Conservation (phyloP, 1,140 invertebrate genomes). For the Tachypleus tridentatus region DNA sequence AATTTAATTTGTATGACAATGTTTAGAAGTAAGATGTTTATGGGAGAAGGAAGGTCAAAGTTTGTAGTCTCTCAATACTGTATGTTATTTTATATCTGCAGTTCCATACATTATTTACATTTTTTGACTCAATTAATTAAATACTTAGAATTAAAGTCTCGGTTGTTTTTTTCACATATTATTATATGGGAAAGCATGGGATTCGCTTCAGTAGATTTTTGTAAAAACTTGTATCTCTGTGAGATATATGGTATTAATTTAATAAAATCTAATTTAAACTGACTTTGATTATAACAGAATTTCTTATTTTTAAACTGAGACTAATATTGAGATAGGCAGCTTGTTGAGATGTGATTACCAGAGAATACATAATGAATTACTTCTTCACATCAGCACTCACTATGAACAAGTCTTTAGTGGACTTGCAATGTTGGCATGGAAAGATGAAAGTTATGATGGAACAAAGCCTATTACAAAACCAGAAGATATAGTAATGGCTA, state of each 20-base stretch:
- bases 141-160: conserved; percentile 2
- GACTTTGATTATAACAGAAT: no score
- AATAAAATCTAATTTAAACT: no score
- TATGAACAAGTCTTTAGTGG: conserved; percentile 34
- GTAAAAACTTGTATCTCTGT: no score
- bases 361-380: conserved; percentile 33
- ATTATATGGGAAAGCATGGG: no score
- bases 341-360: conserved; percentile 32
- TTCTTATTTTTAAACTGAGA: conserved; percentile 26
- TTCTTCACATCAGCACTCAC: conserved; percentile 32
- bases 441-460: conserved; percentile 28
- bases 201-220: no score
- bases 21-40: conserved; percentile 1
- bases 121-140: neutral
- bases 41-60: neutral
- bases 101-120: no score
- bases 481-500: conserved; percentile 28
- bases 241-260: no score
- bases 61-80: neutral
- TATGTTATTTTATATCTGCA: no score
- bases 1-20: conserved; percentile 8
- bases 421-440: conserved; percentile 30
- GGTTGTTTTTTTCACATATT: neutral
- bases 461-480: conserved; percentile 25
- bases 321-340: conserved; percentile 30